Evolutionary conservation across 2,113 vertebrate species (phyloP).

Genomic region (Uropsilus gracilis): DNA sequence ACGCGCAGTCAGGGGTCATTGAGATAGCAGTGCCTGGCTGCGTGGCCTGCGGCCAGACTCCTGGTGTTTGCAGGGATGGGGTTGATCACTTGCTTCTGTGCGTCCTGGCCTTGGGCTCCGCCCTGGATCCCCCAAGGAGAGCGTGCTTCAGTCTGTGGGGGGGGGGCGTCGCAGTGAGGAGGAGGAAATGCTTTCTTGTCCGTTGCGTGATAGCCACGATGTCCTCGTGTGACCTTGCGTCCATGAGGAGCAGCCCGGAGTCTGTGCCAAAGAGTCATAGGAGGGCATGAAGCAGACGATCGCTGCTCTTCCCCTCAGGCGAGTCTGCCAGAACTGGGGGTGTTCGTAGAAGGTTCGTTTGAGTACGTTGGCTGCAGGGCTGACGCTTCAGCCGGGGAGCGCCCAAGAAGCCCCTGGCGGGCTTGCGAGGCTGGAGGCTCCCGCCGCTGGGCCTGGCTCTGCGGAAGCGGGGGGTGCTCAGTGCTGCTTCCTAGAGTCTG

Average conservation of each 20-base stretch:
- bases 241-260: neutral
- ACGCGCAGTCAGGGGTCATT: neutral
- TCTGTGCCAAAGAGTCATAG: neutral
- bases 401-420: too few relatives aligned
- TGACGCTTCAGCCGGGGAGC: too few relatives aligned
- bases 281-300: neutral
- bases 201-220: neutral
- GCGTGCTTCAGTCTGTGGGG: neutral
- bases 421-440: neutral
- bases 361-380: too few relatives aligned
- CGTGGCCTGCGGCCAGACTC: neutral
- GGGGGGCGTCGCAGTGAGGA: too few relatives aligned
- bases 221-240: slow-evolving; percentile 4
- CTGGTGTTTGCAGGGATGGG: neutral
- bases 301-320: neutral
- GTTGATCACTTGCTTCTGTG: neutral
- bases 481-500: neutral
- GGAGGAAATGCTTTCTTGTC: neutral
- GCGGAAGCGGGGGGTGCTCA: too few relatives aligned
- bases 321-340: neutral
- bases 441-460: neutral
- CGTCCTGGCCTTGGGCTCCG: neutral
- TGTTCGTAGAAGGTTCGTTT: neutral
- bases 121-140: neutral
- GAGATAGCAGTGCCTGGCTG: neutral